Percentiles rank a stretch among this genome's conserved stretches.
Evolutionary conservation across 2,113 vertebrate genomes (phyloP).

Genomic region (Axis porcinus): DNA sequence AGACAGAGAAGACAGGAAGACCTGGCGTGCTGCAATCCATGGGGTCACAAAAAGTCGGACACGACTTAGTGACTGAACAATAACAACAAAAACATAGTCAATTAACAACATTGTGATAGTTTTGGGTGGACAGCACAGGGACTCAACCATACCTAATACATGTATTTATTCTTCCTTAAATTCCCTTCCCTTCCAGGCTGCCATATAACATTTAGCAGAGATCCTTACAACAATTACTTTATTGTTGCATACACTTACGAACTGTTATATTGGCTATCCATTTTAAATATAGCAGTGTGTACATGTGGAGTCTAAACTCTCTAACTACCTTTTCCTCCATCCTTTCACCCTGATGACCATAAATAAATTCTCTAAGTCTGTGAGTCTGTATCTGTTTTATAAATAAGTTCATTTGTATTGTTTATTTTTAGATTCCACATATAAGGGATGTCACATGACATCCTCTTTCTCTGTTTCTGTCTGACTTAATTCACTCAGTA

Average conservation of each 20-base stretch:
- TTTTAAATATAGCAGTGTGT: neutral
- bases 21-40: neutral
- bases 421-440: neutral
- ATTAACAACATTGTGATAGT: neutral
- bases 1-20: neutral
- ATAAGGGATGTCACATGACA: neutral
- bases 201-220: neutral
- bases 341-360: neutral
- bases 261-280: neutral
- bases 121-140: neutral
- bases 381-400: neutral
- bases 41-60: fast-evolving
- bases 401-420: neutral
- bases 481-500: neutral
- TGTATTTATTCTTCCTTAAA: neutral
- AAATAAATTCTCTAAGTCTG: neutral
- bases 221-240: neutral
- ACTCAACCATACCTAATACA: neutral
- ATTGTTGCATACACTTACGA: neutral
- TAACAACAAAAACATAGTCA: neutral
- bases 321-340: neutral
- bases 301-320: neutral
- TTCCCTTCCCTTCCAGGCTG: neutral
- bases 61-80: neutral
- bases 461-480: neutral